phyloP scores from a whole-genome alignment of 1,140 invertebrate species.

The Pogonomyrmex barbatus region DNA sequence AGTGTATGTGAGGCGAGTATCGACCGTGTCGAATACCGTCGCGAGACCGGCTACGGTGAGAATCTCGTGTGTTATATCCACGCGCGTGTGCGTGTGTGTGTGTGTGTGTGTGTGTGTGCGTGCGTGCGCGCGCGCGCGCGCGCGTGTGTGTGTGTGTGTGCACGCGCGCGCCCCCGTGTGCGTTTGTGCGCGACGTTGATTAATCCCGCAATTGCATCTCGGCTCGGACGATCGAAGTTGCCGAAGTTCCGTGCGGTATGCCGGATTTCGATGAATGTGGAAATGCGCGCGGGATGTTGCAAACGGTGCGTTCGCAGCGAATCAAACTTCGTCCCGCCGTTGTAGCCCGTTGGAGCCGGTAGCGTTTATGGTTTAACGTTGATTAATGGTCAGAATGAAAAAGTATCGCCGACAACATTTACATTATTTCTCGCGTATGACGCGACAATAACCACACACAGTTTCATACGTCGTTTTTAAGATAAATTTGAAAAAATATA shows the following conservation, averaged over 20 bases:
- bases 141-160: neutral
- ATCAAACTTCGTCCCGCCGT: conserved; percentile 46
- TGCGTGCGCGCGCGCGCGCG: no score
- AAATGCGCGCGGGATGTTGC: conserved; percentile 42
- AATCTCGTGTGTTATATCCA: neutral
- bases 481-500: no score
- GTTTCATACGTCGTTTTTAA: neutral
- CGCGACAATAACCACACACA: neutral
- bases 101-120: neutral
- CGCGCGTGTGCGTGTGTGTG: no score
- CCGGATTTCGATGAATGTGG: conserved; percentile 59
- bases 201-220: conserved; percentile 68
- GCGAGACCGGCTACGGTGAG: conserved; percentile 16
- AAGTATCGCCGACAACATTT: neutral
- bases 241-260: conserved; percentile 57
- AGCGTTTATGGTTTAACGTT: conserved; percentile 29
- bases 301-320: conserved; percentile 50
- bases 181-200: conserved; percentile 56
- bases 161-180: no score
- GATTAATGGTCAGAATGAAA: neutral
- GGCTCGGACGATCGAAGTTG: conserved; percentile 60
- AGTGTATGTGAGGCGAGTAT: conserved; percentile 35
- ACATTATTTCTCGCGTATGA: neutral
- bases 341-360: neutral
- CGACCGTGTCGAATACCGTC: conserved; percentile 52